Conservation (phyloP, 2,113 vertebrate genomes). For the Tychaedon coryphoeus region DNA sequence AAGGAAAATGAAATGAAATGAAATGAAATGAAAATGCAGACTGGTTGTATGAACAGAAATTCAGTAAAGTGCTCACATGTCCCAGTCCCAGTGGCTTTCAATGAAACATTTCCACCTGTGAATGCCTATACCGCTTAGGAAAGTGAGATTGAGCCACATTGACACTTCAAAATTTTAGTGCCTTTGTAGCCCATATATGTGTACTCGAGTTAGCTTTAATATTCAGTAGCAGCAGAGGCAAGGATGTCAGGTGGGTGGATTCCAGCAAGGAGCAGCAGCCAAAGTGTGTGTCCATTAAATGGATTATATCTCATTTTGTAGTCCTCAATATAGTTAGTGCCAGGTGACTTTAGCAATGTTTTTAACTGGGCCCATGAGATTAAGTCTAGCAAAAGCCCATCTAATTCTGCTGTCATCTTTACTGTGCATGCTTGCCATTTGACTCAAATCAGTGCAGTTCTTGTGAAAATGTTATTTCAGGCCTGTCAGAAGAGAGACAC, state of each 20-base stretch:
- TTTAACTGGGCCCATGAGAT: neutral
- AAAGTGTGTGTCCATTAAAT: neutral
- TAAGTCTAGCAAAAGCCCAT: neutral
- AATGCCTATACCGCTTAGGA: neutral
- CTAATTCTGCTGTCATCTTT: neutral
- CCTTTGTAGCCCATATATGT: neutral
- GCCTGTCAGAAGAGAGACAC: neutral
- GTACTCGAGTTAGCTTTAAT: neutral
- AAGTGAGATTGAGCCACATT: neutral
- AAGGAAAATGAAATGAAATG: neutral
- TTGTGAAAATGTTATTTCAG: slow-evolving; percentile 37
- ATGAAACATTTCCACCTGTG: neutral
- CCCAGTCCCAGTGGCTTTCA: neutral
- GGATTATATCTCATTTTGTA: neutral
- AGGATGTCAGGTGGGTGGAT: neutral
- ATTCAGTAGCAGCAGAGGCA: neutral
- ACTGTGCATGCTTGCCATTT: neutral
- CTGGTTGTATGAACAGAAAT: neutral
- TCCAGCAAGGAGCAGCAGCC: neutral
- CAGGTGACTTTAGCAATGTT: neutral
- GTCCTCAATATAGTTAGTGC: neutral
- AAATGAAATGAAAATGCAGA: neutral
- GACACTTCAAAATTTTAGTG: neutral
- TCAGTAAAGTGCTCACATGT: neutral
- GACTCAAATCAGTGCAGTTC: neutral